These are phyloP conservation scores for Seriola dumerili DNA, from an alignment of 2,113 vertebrate genomes.

Conservation along the genomic window DNA sequence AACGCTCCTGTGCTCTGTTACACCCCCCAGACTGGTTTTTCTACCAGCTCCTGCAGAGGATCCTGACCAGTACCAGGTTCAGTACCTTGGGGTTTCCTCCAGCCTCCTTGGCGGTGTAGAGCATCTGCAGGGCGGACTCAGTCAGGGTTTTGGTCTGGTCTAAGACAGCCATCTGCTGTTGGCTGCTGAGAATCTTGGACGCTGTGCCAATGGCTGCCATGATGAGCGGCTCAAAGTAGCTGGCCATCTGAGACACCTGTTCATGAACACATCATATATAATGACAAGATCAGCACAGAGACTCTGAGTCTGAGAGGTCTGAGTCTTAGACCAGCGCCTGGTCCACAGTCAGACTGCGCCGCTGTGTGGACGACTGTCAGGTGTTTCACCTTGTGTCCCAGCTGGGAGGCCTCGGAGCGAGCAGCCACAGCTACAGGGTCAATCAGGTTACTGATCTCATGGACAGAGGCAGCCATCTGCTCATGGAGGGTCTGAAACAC, in stretches of 20 bases:
- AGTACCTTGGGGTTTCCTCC: conserved; percentile 97
- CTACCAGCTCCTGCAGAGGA: background rate
- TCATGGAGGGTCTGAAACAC: conserved; percentile 91
- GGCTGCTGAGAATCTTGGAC: conserved; percentile 95
- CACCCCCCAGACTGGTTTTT: background rate
- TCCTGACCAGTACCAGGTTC: background rate
- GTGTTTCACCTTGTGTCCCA: conserved; percentile 94
- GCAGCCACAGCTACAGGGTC: conserved; percentile 93
- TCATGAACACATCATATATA: background rate
- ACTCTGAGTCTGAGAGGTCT: no score
- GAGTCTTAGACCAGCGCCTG: background rate
- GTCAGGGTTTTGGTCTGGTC: conserved; percentile 97
- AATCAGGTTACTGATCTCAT: conserved; percentile 96
- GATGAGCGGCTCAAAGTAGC: conserved; percentile 97
- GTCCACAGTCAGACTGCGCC: background rate
- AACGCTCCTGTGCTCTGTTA: background rate
- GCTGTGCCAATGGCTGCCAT: conserved; percentile 93
- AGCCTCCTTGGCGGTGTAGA: conserved; percentile 97
- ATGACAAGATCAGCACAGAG: background rate
- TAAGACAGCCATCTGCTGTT: conserved; percentile 98
- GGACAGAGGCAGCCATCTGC: conserved; percentile 97
- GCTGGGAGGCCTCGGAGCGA: conserved; percentile 92
- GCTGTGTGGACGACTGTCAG: background rate
- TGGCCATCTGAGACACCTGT: conserved; percentile 98
- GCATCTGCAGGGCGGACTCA: conserved; percentile 95